Evolutionary conservation across 2,797 vertebrate genomes (phyloP), one percentile per base, ranked within the genome.

Genomic region (Taenioides sp.): DNA sequence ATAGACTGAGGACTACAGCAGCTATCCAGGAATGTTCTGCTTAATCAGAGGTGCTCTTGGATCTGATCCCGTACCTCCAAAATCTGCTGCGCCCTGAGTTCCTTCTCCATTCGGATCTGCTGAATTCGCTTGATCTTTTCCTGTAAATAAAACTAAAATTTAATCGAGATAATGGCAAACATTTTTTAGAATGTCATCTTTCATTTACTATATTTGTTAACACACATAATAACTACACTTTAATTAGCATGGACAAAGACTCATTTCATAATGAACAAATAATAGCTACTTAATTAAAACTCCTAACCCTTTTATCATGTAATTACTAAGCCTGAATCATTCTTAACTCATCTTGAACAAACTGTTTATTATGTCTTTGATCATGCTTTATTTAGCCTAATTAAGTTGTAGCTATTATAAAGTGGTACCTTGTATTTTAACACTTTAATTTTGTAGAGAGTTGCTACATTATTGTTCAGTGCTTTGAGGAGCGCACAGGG

Each of bases 91-190:
- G 98, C 97, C 91, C 97, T 94, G 91, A 97, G 94, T 94, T 99
- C 98, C 91, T 99, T 99, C 93, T 99, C 98, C 96, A 99, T 96
- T 87, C 98, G 95, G 90, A 99, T 97, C 92, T 99, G 98, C 89
- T 99, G 97, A 93, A 99, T 99, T 78, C 98, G 95, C 90, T 99
- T 98, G 85, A 99, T 99, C 94, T 99, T 99, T 90, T 99, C 98
- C 98, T 99, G 89, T 75, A 34, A 80, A 75, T 70, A 69, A 63
- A 83, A 72, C 65, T 69, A 78, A 63, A 25, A 86, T 82, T 89
- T 84, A 66, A 66, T 66, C 85, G 40, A 80, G 72, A 83, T 63
- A 73, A 4, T 60, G 76, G 67, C 76, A 86, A 80, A 81, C 69
- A 82, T 75, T 73, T 68, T 62, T 64, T 2, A 87, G 81, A 72